Evolutionary conservation across 2,888 invertebrate species (phyloP), one percentile per base, ranked within the genome.

Genomic region (Heterodera filipjevi): DNA sequence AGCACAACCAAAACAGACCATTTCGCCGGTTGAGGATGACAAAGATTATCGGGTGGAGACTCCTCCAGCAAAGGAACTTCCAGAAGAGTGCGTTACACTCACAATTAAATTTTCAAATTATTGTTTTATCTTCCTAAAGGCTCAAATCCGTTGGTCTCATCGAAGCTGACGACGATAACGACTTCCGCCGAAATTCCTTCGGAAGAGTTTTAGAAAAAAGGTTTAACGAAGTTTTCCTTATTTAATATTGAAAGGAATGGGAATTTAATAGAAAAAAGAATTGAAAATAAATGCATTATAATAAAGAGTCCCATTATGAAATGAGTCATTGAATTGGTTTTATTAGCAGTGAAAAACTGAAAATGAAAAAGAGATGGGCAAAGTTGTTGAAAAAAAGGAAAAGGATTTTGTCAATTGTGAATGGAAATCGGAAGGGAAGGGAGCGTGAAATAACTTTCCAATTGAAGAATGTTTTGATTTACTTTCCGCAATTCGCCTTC

Each of bases 11-110:
- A 30, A 75, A 10, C 22, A 53, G 68, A 33, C 46, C 32, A 46
- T 66, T 30, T 64, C 64, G 49, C 49, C 16, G 30, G 14, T 53
- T 30, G 75, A 75, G 44, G 75, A 75, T 6, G 75, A 75, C 68
- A 75, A 75, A 64, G 75, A 75, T 46, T 75, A 66, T 33, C 30
- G 75, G 14, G 64, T 44, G 46, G 53, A 49, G 64, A 75, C 75
- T 5, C 33, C 75, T 8, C 75, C 75, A 12, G 19, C 30, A 30
- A 22, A 12, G n/a, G 64, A 46, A 64, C 44, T 53, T 16, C 49
- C 33, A n/a, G 59, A 59, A 19, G 75, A n/a, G 59, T 59, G 27
- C 59, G 59, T 59, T 27, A 3, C 53, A n/a, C 22, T 53, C 19
- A 22, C 22, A n/a, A 59, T 59, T 27, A 10, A 10, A 22, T 3